phyloP scores from a whole-genome alignment of 1,140 invertebrate genomes.

The Chelonus insularis region DNA sequence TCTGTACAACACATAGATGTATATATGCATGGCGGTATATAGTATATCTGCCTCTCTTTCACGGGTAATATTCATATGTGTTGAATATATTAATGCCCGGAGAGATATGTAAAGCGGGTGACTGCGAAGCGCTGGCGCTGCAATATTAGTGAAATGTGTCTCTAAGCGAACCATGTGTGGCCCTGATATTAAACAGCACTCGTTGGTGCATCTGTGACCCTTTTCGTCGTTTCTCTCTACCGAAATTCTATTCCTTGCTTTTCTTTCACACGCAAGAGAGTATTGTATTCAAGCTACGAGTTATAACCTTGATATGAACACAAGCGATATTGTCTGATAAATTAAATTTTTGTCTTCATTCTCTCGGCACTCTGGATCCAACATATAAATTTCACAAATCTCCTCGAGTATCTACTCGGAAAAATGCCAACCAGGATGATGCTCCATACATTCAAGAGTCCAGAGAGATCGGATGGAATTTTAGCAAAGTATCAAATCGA shows the following conservation, averaged over 20 bases:
- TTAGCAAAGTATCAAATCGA: too few species aligned
- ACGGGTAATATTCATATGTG: constrained; percentile 55
- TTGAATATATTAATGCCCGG: constrained; percentile 59
- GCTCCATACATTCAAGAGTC: too few species aligned
- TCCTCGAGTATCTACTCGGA: background rate
- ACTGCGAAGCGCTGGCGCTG: constrained; percentile 33
- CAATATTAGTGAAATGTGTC: constrained; percentile 57
- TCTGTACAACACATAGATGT: background rate
- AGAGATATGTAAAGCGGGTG: constrained; percentile 51
- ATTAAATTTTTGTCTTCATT: too few species aligned
- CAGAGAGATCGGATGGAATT: too few species aligned
- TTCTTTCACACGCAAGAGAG: background rate
- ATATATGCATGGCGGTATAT: too few species aligned
- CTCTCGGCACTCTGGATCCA: too few species aligned
- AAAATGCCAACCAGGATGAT: background rate
- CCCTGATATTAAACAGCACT: constrained; percentile 57
- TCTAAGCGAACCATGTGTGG: constrained; percentile 50
- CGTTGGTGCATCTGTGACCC: constrained; percentile 51
- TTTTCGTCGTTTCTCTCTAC: constrained; percentile 7
- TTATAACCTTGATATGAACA: too few species aligned
- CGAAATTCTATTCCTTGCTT: constrained; percentile 6
- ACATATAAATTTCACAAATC: too few species aligned
- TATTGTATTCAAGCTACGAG: too few species aligned
- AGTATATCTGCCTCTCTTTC: constrained; percentile 15
- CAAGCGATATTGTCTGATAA: too few species aligned